Conservation (phyloP, 2,797 vertebrate genomes). For the Rhadinocentrus ornatus region DNA sequence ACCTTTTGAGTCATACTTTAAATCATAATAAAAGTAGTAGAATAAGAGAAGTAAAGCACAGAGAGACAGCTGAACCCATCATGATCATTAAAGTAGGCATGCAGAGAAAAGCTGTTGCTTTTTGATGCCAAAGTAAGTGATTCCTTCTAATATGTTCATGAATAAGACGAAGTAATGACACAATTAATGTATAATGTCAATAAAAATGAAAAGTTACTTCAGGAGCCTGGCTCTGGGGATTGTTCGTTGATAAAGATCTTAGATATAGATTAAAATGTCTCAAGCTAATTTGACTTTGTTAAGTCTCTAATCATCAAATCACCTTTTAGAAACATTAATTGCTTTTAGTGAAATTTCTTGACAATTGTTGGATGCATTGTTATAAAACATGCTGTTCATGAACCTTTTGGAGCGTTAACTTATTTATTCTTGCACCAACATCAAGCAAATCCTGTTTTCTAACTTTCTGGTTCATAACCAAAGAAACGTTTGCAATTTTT, state of each 20-base stretch:
- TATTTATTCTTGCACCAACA: neutral
- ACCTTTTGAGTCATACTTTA: slow-evolving; percentile 36
- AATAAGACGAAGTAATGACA: slow-evolving; percentile 36
- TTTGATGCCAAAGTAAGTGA: slow-evolving; percentile 29
- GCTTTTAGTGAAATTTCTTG: neutral
- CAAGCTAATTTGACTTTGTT: neutral
- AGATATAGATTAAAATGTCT: slow-evolving; percentile 1
- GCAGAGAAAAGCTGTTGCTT: slow-evolving; percentile 39
- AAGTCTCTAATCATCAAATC: neutral
- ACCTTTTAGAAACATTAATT: neutral
- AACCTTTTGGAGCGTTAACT: neutral
- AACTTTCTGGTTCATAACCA: neutral
- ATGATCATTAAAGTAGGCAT: slow-evolving; percentile 40
- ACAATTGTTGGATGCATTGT: neutral
- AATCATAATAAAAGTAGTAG: slow-evolving; percentile 24
- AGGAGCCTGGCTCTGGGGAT: neutral
- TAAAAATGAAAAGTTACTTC: slow-evolving; percentile 61
- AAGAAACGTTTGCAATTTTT: too few species aligned
- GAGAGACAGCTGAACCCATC: slow-evolving; percentile 28
- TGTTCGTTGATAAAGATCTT: neutral
- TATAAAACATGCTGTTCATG: neutral
- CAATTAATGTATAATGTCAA: slow-evolving; percentile 38
- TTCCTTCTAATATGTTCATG: slow-evolving; percentile 28
- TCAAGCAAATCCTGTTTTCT: neutral
- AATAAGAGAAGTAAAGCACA: slow-evolving; percentile 44